Percentiles rank a stretch among this genome's conserved stretches.
phyloP scores from a whole-genome alignment of 2,888 invertebrate genomes.

The Amphimallon solstitiale region DNA sequence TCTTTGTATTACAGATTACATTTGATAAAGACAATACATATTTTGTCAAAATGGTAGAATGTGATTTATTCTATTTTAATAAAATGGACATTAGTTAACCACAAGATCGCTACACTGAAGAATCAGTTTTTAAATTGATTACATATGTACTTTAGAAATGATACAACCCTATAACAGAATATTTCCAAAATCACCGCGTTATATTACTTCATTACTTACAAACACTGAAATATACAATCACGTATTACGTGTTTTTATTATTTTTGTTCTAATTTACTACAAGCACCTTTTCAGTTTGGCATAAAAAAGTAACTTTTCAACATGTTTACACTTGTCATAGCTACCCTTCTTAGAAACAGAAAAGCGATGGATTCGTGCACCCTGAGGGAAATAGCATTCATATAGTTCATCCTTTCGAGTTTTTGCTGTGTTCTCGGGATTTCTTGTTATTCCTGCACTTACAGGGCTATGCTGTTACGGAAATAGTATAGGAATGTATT shows the following conservation, averaged over 20 bases:
- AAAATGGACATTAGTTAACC: no score
- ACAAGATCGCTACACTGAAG: no score
- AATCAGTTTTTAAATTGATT: no score
- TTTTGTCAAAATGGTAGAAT: no score
- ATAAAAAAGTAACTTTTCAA: background rate
- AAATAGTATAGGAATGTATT: slow-evolving; percentile 22
- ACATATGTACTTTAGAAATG: no score
- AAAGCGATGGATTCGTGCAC: slow-evolving; percentile 16
- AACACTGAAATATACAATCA: no score
- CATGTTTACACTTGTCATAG: slow-evolving; percentile 24
- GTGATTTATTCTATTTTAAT: no score
- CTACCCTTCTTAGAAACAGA: background rate
- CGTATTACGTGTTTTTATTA: background rate
- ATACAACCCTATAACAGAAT: no score
- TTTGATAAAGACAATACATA: no score
- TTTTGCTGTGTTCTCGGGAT: slow-evolving; percentile 20
- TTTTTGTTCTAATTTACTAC: background rate
- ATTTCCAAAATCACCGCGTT: no score
- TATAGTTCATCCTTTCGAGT: slow-evolving; percentile 19
- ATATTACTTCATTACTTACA: no score
- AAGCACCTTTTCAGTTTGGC: background rate
- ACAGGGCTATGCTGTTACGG: slow-evolving; percentile 1
- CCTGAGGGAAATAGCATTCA: slow-evolving; percentile 22
- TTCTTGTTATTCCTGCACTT: slow-evolving; percentile 17
- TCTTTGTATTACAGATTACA: no score